Conservation (phyloP, 2,888 invertebrate genomes). For the Calameuta idolon region DNA sequence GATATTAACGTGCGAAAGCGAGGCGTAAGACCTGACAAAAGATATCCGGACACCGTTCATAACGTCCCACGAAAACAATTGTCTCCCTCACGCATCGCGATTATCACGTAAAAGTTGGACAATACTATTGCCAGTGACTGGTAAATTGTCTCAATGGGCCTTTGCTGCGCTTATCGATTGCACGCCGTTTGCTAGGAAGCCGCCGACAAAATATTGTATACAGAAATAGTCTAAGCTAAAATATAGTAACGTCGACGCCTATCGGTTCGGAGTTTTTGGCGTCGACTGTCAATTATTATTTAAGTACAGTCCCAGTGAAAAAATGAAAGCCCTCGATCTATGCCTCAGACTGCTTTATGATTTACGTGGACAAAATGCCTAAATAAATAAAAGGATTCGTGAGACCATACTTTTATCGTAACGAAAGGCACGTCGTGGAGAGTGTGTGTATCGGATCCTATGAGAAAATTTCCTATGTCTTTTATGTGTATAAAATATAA, state of each 20-base stretch:
- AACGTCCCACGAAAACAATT: slow-evolving; percentile 6
- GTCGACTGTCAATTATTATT: background rate
- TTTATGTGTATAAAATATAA: background rate
- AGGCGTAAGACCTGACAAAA: background rate
- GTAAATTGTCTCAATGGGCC: slow-evolving; percentile 34
- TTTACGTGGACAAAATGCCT: background rate
- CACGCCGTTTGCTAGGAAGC: slow-evolving; percentile 5
- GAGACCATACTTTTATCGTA: background rate
- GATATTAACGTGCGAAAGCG: background rate
- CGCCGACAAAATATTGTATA: slow-evolving; percentile 6
- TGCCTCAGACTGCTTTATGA: background rate
- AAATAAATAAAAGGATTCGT: background rate
- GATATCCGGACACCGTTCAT: background rate
- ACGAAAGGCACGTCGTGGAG: background rate
- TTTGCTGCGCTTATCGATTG: slow-evolving; percentile 32
- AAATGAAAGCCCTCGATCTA: background rate
- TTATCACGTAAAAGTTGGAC: slow-evolving; percentile 24
- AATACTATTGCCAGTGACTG: slow-evolving; percentile 28
- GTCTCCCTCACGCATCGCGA: background rate
- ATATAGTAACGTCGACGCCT: background rate
- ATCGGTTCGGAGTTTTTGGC: background rate
- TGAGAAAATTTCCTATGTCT: background rate
- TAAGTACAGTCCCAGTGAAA: background rate
- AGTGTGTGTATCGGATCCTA: background rate
- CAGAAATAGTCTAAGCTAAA: background rate